Evolutionary conservation across 2,797 vertebrate genomes (phyloP).

Genomic region (Sandelia bainsii): DNA sequence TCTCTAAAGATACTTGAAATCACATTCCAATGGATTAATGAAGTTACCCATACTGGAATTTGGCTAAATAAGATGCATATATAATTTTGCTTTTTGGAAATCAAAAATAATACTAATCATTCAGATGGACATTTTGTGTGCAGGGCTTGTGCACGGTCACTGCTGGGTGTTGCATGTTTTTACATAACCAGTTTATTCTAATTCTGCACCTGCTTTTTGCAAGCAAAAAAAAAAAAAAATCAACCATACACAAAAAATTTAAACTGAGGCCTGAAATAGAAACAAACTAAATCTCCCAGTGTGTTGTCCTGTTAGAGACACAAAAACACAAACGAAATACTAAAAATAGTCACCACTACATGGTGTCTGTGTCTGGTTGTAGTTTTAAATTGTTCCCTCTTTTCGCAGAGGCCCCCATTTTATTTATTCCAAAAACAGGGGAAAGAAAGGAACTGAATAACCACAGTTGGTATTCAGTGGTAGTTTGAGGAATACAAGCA

Average conservation of each 20-base stretch:
- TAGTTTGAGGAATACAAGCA: slow-evolving; percentile 41
- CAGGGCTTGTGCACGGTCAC: slow-evolving; percentile 27
- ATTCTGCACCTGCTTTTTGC: slow-evolving; percentile 9
- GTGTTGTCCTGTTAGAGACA: slow-evolving; percentile 24
- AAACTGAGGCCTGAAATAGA: slow-evolving; percentile 15
- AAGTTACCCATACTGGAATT: slow-evolving; percentile 46
- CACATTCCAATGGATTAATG: slow-evolving; percentile 57
- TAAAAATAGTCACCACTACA: slow-evolving; percentile 11
- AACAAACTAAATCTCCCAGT: slow-evolving; percentile 32
- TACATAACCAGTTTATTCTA: background rate
- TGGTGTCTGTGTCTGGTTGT: slow-evolving; percentile 13
- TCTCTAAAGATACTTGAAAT: slow-evolving; percentile 44
- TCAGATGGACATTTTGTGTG: slow-evolving; percentile 49
- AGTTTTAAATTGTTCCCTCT: background rate
- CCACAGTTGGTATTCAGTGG: slow-evolving; percentile 1
- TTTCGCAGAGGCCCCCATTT: background rate
- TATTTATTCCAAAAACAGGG: slow-evolving; percentile 5
- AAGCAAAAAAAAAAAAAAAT: background rate
- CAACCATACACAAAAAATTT: background rate
- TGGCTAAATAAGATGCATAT: slow-evolving; percentile 51
- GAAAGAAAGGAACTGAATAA: slow-evolving; percentile 20
- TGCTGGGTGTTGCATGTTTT: background rate
- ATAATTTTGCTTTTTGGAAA: slow-evolving; percentile 34
- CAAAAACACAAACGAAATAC: slow-evolving; percentile 1
- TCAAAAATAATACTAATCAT: slow-evolving; percentile 40